Percentiles rank a stretch among this genome's conserved stretches.
Conservation (phyloP, 2,888 invertebrate species). For the Drosophila differens region DNA sequence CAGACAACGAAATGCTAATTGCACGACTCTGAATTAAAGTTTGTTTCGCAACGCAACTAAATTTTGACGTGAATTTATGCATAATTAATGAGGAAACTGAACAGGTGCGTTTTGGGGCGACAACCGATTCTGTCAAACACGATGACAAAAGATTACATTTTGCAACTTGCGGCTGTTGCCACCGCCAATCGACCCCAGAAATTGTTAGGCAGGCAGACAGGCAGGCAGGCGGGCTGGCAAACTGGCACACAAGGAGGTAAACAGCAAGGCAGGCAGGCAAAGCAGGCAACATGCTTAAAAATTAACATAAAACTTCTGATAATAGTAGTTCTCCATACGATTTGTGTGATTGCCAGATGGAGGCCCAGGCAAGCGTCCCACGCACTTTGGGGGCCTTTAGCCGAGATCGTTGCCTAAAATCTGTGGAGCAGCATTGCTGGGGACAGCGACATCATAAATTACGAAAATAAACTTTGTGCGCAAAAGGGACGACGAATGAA, state of each 20-base stretch:
- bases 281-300: constrained; percentile 70
- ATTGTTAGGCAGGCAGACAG: constrained; percentile 45
- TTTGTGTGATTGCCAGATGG: constrained; percentile 65
- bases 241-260: constrained; percentile 10
- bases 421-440: constrained; percentile 43
- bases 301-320: constrained; percentile 83
- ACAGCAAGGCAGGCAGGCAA: constrained; percentile 51
- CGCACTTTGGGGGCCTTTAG: constrained; percentile 31
- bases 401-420: constrained; percentile 51
- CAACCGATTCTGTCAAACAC: constrained; percentile 79
- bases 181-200: constrained; percentile 48
- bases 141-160: constrained; percentile 82
- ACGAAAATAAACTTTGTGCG: constrained; percentile 73
- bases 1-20: constrained; percentile 18
- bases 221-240: constrained; percentile 28
- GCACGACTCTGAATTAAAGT: constrained; percentile 37
- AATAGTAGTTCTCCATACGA: constrained; percentile 72
- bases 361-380: constrained; percentile 42
- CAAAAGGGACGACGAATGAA: constrained; percentile 58
- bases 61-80: constrained; percentile 76
- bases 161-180: constrained; percentile 66
- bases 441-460: constrained; percentile 81
- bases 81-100: constrained; percentile 83
- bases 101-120: constrained; percentile 80
- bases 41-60: constrained; percentile 43